phyloP scores from a whole-genome alignment of 2,113 vertebrate species.

The Myiozetetes cayanensis region DNA sequence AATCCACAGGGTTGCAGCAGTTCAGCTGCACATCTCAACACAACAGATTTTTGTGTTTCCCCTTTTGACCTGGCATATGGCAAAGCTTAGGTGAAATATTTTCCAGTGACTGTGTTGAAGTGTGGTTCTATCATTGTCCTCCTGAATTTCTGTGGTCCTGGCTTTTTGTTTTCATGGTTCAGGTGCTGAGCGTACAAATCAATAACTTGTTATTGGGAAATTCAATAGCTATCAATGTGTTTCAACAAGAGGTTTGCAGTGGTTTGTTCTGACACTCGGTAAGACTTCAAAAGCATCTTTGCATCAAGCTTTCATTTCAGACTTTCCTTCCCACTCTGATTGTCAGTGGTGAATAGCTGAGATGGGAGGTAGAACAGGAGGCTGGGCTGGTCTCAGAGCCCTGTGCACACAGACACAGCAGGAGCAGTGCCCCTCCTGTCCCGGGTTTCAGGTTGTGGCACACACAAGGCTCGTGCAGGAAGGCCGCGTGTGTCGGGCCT shows the following conservation, averaged over 20 bases:
- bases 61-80: background rate
- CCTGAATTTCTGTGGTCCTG: background rate
- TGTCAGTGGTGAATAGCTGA: background rate
- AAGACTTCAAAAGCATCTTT: background rate
- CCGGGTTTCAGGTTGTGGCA: background rate
- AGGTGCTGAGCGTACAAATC: background rate
- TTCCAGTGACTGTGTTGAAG: background rate
- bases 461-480: background rate
- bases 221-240: background rate
- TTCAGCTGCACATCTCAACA: background rate
- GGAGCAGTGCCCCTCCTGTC: background rate
- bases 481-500: background rate
- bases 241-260: background rate
- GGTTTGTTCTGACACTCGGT: background rate
- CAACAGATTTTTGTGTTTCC: background rate
- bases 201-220: background rate
- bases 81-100: background rate
- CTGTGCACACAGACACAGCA: fast-evolving
- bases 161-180: background rate
- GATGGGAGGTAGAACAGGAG: background rate
- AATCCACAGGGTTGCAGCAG: background rate
- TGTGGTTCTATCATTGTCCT: background rate
- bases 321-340: background rate
- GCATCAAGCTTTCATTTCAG: background rate
- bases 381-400: background rate